These are phyloP conservation scores for Fissipunctia ypsillon DNA, from an alignment of 2,888 invertebrate species.

Conservation along the genomic window DNA sequence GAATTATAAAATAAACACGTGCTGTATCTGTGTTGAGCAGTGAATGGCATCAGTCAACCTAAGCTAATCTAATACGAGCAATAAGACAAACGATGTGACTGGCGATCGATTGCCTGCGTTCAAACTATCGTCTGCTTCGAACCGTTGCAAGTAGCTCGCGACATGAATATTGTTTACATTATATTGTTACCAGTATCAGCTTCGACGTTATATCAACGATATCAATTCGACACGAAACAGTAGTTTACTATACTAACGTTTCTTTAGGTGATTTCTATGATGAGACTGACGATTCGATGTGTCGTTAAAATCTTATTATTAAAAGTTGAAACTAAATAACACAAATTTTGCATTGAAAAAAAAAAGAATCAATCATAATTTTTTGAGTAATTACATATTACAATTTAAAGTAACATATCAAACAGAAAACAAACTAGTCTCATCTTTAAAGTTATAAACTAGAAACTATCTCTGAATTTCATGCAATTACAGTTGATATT, in stretches of 20 bases:
- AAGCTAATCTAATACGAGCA: constrained; percentile 63
- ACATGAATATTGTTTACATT: constrained; percentile 26
- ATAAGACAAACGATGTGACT: constrained; percentile 54
- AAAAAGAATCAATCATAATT: constrained; percentile 54
- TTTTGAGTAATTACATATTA: constrained; percentile 39
- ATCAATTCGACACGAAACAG: constrained; percentile 40
- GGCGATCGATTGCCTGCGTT: constrained; percentile 35
- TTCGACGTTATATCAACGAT: constrained; percentile 35
- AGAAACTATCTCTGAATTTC: constrained; percentile 82
- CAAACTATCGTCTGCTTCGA: constrained; percentile 16
- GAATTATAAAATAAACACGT: constrained; percentile 71
- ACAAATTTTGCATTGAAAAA: constrained; percentile 45
- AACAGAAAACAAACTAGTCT: constrained; percentile 68
- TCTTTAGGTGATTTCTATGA: constrained; percentile 49
- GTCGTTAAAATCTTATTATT: constrained; percentile 37
- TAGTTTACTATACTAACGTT: constrained; percentile 43
- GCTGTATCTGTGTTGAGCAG: constrained; percentile 76
- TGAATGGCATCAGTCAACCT: constrained; percentile 75
- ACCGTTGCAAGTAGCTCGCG: constrained; percentile 28
- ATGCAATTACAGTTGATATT: constrained; percentile 80
- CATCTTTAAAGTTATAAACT: constrained; percentile 77
- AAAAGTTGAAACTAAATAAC: constrained; percentile 36
- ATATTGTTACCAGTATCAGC: constrained; percentile 31
- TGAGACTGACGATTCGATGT: constrained; percentile 66
- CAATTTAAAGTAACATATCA: constrained; percentile 41